A percentile compares a stretch with the other conserved stretches of the same genome.
These are phyloP conservation scores for Dissostichus mawsoni DNA, from an alignment of 2,113 vertebrate genomes.

Conservation along the genomic window DNA sequence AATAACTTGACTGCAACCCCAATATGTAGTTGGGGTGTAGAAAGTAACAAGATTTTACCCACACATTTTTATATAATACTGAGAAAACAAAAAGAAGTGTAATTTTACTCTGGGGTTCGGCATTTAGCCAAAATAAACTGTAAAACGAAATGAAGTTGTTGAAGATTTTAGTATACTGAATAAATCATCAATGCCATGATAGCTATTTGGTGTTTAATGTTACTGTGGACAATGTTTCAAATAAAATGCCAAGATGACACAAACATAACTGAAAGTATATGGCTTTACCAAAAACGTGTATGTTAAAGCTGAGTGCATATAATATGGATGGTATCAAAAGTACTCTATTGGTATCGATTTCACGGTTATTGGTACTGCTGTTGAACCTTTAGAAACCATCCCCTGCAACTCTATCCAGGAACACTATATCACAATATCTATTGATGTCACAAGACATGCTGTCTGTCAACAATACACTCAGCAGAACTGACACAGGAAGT, in stretches of 20 bases:
- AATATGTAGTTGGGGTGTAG: too few species aligned
- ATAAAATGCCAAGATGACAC: not conserved
- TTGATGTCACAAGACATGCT: not conserved
- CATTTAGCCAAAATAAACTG: not conserved
- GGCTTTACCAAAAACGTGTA: too few species aligned
- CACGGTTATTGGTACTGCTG: too few species aligned
- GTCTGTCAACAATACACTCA: not conserved
- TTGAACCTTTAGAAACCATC: too few species aligned
- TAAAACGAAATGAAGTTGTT: not conserved
- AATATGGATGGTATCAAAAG: too few species aligned
- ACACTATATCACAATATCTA: not conserved
- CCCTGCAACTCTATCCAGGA: not conserved
- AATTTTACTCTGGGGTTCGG: not conserved
- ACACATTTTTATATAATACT: not conserved
- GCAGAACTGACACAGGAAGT: conserved; percentile 16
- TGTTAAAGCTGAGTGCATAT: too few species aligned
- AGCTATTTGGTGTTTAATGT: not conserved
- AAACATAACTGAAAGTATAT: too few species aligned
- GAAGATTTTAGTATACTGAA: not conserved
- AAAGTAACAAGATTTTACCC: not conserved
- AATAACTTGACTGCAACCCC: not conserved
- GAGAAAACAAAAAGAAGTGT: too few species aligned
- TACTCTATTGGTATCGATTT: too few species aligned
- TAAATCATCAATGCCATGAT: not conserved
- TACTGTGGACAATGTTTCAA: not conserved